A percentile compares a stretch with the other conserved stretches of the same genome.
Conservation (phyloP, 2,113 vertebrate species). For the Neogobius melanostomus region DNA sequence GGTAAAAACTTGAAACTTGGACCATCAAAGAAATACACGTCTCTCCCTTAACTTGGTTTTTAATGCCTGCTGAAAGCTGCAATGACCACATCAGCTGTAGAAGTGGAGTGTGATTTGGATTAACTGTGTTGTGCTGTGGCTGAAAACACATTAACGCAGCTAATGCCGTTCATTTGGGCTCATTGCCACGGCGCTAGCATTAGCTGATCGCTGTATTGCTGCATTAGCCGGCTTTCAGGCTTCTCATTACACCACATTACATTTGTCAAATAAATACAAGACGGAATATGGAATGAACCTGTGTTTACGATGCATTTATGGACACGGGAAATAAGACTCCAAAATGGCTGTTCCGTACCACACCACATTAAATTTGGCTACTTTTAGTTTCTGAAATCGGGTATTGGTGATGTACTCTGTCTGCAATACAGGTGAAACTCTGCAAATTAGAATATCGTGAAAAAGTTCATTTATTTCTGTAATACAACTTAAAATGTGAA, state of each 20-base stretch:
- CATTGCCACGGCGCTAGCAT: background rate
- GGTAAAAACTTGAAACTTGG: background rate
- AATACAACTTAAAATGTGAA: too few species aligned
- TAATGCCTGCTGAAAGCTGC: background rate
- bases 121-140: background rate
- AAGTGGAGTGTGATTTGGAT: background rate
- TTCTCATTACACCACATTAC: background rate
- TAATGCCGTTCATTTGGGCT: conserved; percentile 2
- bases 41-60: background rate
- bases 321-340: background rate
- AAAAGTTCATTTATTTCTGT: too few species aligned
- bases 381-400: too few species aligned
- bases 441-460: too few species aligned
- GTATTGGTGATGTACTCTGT: too few species aligned
- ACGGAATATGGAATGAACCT: background rate
- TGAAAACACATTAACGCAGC: conserved; percentile 6
- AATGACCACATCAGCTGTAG: background rate
- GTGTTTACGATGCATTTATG: background rate
- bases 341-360: background rate
- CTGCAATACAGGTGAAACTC: too few species aligned
- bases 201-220: background rate
- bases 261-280: background rate
- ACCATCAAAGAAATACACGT: background rate
- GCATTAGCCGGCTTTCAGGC: conserved; percentile 6
- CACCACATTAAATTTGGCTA: background rate